phyloP scores from a whole-genome alignment of 1,140 invertebrate species.

The Drosophila ohnishii region DNA sequence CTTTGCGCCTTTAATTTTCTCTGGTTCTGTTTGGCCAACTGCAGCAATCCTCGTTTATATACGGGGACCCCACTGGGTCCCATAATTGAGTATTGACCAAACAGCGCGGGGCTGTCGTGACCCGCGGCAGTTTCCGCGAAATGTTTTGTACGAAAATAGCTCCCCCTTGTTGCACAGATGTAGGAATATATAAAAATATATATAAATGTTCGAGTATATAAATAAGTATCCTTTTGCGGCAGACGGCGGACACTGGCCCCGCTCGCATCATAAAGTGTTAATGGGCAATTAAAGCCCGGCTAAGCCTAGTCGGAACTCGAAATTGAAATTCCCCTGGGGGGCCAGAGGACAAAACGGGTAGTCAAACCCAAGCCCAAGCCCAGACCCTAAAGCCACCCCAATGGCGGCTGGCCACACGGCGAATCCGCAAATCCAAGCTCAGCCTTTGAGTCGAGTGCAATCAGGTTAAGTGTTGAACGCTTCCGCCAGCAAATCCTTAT shows the following conservation, averaged over 20 bases:
- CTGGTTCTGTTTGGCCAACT: constrained; percentile 17
- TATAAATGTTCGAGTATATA: constrained; percentile 29
- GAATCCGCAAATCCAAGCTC: constrained; percentile 67
- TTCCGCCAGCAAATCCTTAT: constrained; percentile 53
- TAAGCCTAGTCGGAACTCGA: background rate
- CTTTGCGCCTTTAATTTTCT: constrained; percentile 39
- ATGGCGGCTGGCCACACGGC: constrained; percentile 20
- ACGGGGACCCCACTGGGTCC: constrained; percentile 16
- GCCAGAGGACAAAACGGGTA: constrained; percentile 3
- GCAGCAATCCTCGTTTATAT: constrained; percentile 6
- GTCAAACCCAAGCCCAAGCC: background rate
- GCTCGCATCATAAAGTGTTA: constrained; percentile 48
- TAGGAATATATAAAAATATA: constrained; percentile 33
- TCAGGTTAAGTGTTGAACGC: constrained; percentile 65
- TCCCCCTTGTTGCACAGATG: constrained; percentile 5
- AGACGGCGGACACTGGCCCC: constrained; percentile 6
- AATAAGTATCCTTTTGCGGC: constrained; percentile 21
- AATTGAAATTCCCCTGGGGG: constrained; percentile 33
- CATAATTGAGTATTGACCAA: constrained; percentile 74
- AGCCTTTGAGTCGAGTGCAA: constrained; percentile 59
- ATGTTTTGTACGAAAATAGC: constrained; percentile 51
- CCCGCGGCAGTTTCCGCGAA: constrained; percentile 57
- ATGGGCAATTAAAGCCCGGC: constrained; percentile 56
- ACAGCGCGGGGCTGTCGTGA: constrained; percentile 62
- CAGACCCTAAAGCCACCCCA: constrained; percentile 16